Conservation (phyloP, 2,888 invertebrate genomes). For the Apantesis nais region DNA sequence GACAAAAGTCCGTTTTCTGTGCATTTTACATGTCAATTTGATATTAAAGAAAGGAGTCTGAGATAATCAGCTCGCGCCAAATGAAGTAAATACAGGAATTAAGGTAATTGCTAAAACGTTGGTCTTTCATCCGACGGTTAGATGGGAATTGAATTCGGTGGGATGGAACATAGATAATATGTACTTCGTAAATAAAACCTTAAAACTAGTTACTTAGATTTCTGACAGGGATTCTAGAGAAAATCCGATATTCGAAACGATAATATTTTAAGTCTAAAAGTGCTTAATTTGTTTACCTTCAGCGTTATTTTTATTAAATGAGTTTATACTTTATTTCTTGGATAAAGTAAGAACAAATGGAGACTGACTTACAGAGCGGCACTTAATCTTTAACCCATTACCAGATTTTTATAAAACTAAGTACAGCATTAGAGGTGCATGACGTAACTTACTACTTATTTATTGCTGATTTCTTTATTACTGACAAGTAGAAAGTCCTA, state of each 20-base stretch:
- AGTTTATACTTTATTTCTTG: background rate
- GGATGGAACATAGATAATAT: background rate
- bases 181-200: background rate
- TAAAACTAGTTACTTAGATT: background rate
- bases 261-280: background rate
- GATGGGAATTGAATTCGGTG: background rate
- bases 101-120: background rate
- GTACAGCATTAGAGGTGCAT: background rate
- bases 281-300: background rate
- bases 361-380: background rate
- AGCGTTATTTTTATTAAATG: background rate
- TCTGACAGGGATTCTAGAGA: background rate
- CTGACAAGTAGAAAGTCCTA: background rate
- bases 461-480: background rate
- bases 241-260: background rate
- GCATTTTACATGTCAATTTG: too few species aligned
- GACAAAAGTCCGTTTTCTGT: too few species aligned
- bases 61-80: too few species aligned
- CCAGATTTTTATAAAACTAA: background rate
- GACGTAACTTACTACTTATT: background rate
- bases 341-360: background rate
- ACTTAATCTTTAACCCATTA: slow-evolving; percentile 8
- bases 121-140: background rate
- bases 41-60: too few species aligned
- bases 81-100: background rate